phyloP scores from a whole-genome alignment of 2,113 vertebrate genomes.

The Phasianus colchicus region DNA sequence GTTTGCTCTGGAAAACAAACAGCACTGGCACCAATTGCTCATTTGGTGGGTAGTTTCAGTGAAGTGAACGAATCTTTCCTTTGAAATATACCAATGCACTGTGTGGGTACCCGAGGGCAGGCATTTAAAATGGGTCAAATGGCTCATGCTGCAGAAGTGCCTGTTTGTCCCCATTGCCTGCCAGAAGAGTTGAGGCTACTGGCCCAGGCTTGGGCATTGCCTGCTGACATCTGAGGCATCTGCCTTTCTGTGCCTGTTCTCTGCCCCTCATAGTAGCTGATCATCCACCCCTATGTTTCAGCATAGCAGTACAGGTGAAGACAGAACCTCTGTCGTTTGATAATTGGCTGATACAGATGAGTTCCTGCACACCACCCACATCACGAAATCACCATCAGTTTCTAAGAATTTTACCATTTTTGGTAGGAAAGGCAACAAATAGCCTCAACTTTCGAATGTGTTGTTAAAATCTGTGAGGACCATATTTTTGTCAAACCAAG shows the following conservation, averaged over 20 bases:
- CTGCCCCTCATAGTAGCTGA: neutral
- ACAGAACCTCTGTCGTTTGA: neutral
- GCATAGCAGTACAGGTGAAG: neutral
- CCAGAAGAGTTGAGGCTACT: neutral
- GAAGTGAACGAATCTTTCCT: neutral
- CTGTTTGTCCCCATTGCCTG: neutral
- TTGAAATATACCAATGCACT: accelerated
- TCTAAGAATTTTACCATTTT: neutral
- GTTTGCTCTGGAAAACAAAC: accelerated
- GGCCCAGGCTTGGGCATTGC: neutral
- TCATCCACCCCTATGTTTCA: neutral
- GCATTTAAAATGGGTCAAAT: neutral
- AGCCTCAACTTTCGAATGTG: neutral
- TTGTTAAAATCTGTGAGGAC: neutral
- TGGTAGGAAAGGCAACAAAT: neutral
- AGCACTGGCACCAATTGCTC: neutral
- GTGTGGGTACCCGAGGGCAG: too few relatives aligned
- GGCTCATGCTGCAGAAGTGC: neutral
- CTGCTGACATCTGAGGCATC: neutral
- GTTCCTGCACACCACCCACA: neutral
- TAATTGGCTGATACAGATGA: neutral
- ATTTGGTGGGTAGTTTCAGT: neutral
- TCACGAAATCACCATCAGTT: neutral
- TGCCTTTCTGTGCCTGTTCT: neutral
- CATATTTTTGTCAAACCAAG: neutral